phyloP scores from a whole-genome alignment of 2,113 vertebrate species.

The Hippotragus niger region DNA sequence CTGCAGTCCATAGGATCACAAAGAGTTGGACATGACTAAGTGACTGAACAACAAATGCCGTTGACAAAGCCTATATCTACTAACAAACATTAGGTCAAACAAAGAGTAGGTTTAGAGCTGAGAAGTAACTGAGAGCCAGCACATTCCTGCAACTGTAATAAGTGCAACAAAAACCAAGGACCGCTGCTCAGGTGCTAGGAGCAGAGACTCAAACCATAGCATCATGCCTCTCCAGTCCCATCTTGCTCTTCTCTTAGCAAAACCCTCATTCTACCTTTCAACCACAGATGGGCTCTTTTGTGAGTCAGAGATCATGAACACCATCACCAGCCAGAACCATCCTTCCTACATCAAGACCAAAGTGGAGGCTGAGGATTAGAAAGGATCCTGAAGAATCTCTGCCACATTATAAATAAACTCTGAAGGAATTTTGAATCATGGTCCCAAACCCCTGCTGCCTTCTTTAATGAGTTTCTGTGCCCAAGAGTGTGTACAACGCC shows the following conservation, averaged over 20 bases:
- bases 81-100: neutral
- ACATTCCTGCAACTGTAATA: neutral
- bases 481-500: neutral
- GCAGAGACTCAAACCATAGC: neutral
- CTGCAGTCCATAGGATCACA: neutral
- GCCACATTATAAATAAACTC: neutral
- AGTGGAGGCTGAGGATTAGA: neutral
- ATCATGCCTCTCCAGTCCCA: neutral
- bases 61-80: neutral
- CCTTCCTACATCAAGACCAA: neutral
- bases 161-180: neutral
- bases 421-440: neutral
- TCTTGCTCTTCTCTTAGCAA: neutral
- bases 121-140: neutral
- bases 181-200: neutral
- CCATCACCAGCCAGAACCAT: neutral
- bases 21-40: neutral
- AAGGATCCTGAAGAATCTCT: neutral
- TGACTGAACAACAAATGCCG: neutral
- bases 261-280: neutral
- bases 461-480: neutral
- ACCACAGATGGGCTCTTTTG: neutral
- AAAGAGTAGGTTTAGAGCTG: neutral
- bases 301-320: neutral
- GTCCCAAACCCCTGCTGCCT: neutral